phyloP scores from a whole-genome alignment of 2,888 invertebrate genomes.

The Cephalotes varians region DNA sequence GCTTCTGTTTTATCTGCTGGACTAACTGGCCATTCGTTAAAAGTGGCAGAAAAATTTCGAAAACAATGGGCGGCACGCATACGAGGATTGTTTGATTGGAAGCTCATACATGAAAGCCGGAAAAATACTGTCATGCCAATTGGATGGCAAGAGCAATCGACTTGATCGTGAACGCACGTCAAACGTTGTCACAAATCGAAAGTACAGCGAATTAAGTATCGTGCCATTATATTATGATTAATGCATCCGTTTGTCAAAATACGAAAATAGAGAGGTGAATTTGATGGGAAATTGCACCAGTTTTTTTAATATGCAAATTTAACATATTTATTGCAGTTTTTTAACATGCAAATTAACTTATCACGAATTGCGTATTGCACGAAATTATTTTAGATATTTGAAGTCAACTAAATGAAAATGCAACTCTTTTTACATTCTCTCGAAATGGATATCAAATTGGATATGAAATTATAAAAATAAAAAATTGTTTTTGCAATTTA shows the following conservation, averaged over 20 bases:
- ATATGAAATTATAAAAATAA: not conserved
- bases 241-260: not conserved
- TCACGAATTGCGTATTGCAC: not conserved
- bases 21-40: constrained; percentile 81
- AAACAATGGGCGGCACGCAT: constrained; percentile 79
- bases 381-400: not conserved
- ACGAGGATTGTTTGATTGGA: constrained; percentile 58
- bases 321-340: too few species aligned
- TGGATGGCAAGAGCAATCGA: constrained; percentile 44
- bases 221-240: constrained; percentile 5
- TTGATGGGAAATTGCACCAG: not conserved
- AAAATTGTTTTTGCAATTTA: not conserved
- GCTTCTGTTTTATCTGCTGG: constrained; percentile 83
- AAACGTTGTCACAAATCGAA: constrained; percentile 53
- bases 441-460: not conserved
- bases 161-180: constrained; percentile 58
- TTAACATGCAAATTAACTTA: not conserved
- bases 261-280: not conserved
- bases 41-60: constrained; percentile 73
- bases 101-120: constrained; percentile 34
- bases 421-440: not conserved
- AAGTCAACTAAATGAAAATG: not conserved
- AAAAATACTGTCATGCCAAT: constrained; percentile 69
- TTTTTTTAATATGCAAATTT: constrained; percentile 4
- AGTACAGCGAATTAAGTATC: constrained; percentile 44